Evolutionary conservation across 2,888 invertebrate genomes (phyloP), one percentile per base, ranked within the genome.

Genomic region (Drosophila fungiperda): DNA sequence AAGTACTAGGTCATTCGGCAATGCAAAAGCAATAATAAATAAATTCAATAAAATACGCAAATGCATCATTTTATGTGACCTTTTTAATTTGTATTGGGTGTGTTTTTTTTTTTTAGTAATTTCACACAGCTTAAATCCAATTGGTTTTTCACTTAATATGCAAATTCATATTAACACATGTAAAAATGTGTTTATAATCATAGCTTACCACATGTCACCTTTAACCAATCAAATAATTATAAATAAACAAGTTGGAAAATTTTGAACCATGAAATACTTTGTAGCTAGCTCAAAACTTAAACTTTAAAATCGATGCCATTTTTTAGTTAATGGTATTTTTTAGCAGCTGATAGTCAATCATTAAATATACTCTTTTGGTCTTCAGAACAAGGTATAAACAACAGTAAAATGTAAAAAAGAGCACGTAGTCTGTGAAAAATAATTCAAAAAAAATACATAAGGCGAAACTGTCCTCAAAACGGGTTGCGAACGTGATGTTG

Each of bases 401-500:
- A 35, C 15, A 54, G 23, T 23, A 17, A 60, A 54, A 36, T 26
- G 50, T 26, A 57, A 83, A 75, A 68, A 65, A 38, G 61, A 8
- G 75, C 89, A 87, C 85, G 87, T 84, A 26, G 74, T 45, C 71
- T 49, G 50, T 26, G 42, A 33, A 70, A 42, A 68, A 59, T 55
- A 49, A 32, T 7, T 1, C 15, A 20, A 3, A 20, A 45, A 45
- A 65, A 64, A 80, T 61, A 29, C 55, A 71, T 68, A 65, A 68
- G 72, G 68, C 69, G 49, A 53, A 88, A 60, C 68, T 55, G 59
- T 57, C 57, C 61, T 65, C 15, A 78, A 76, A 84, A 73, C 73
- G 76, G 89, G 76, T 71, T 55, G 29, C 68, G 85, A 89, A 84
- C 84, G 84, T 84, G 84, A 84, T 79, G 85, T 71, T 84, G 72